phyloP scores from a whole-genome alignment of 2,797 vertebrate species.

The Schizothorax lantsangensis region DNA sequence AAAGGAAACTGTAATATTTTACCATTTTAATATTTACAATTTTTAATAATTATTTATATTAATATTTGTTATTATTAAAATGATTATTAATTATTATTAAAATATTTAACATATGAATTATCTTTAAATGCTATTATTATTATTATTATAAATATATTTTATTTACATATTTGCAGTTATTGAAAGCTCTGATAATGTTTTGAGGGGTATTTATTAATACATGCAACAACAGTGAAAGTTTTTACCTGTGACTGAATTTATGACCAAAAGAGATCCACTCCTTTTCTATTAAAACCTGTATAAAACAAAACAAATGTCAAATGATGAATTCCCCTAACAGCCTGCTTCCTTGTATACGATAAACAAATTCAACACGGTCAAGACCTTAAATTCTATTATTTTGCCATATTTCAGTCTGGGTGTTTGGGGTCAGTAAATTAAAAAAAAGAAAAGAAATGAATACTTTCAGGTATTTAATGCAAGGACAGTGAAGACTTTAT shows the following conservation, averaged over 20 bases:
- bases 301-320: background rate
- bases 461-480: background rate
- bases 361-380: background rate
- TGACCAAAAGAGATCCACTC: slow-evolving; percentile 61
- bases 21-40: background rate
- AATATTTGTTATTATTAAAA: background rate
- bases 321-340: background rate
- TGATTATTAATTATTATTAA: too few species aligned
- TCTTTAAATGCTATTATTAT: too few species aligned
- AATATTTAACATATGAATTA: too few species aligned
- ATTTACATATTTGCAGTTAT: too few species aligned
- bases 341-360: background rate
- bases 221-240: background rate
- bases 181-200: background rate
- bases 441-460: background rate
- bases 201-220: background rate
- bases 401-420: background rate
- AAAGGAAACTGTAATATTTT: background rate
- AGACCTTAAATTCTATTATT: background rate
- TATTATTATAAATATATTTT: background rate
- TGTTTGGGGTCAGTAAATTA: background rate
- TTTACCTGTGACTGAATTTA: slow-evolving; percentile 60
- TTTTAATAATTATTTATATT: background rate
- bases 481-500: background rate
- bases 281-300: slow-evolving; percentile 59